Percentiles rank a stretch among this genome's conserved stretches.
Evolutionary conservation across 2,797 vertebrate genomes (phyloP).

Genomic region (Onychomys arenicola): DNA sequence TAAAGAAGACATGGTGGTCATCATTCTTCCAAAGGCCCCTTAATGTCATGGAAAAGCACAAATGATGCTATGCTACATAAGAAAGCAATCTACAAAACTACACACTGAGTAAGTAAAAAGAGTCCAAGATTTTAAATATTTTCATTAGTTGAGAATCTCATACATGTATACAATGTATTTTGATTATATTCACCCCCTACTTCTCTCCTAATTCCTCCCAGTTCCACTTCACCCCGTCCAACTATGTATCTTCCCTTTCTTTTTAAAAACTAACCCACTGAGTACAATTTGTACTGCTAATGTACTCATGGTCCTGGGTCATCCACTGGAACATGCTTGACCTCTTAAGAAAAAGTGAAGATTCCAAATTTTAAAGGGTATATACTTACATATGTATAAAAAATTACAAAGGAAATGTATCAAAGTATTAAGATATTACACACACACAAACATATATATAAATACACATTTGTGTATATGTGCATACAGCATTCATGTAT

Average conservation of each 20-base stretch:
- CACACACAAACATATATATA: background rate
- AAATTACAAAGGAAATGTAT: background rate
- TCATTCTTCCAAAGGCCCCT: background rate
- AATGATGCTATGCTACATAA: background rate
- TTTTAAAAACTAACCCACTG: background rate
- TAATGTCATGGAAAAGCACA: background rate
- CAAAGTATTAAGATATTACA: constrained; percentile 19
- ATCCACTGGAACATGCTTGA: background rate
- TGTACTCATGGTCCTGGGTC: background rate
- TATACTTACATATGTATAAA: constrained; percentile 20
- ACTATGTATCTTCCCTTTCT: background rate
- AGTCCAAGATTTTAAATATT: background rate
- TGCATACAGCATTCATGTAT: background rate
- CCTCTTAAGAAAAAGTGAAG: background rate
- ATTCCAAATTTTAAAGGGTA: constrained; percentile 18
- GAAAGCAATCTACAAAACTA: constrained; percentile 29
- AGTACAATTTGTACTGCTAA: background rate
- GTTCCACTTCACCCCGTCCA: background rate
- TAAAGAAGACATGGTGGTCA: background rate
- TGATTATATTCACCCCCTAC: background rate
- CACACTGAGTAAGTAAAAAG: constrained; percentile 11
- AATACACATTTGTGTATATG: too few relatives aligned
- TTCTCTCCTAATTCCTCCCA: background rate
- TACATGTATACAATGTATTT: background rate
- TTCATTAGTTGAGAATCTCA: background rate